These are phyloP conservation scores for Leptinotarsa peninsularis DNA, from an alignment of 2,888 invertebrate genomes.

Conservation along the genomic window DNA sequence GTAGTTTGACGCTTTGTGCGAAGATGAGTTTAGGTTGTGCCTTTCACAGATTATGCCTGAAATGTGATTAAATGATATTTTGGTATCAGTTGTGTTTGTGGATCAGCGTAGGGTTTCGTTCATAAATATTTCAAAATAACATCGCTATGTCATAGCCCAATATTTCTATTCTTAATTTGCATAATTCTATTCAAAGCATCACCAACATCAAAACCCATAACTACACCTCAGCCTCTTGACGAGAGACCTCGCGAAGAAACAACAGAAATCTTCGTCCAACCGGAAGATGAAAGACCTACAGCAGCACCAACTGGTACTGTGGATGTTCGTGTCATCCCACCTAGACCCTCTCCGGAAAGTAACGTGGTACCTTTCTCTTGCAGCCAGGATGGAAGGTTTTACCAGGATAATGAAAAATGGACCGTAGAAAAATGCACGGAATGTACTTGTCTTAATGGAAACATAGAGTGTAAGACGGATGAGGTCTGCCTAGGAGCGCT, in stretches of 20 bases:
- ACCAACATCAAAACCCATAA: conserved; percentile 37
- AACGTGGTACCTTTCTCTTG: conserved; percentile 50
- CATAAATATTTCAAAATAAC: too few relatives aligned
- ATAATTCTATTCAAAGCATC: neutral
- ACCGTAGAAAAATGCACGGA: conserved; percentile 77
- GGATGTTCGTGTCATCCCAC: conserved; percentile 53
- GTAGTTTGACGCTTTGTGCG: too few relatives aligned
- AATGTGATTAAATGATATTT: too few relatives aligned
- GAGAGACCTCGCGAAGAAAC: conserved; percentile 56
- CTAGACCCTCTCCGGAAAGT: conserved; percentile 45
- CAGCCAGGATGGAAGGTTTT: conserved; percentile 62
- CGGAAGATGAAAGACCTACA: conserved; percentile 61
- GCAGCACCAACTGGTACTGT: conserved; percentile 57
- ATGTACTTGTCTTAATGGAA: conserved; percentile 77
- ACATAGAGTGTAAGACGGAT: conserved; percentile 69
- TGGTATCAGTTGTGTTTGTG: too few relatives aligned
- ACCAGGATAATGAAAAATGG: conserved; percentile 76
- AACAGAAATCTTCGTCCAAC: conserved; percentile 58
- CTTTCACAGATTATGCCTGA: too few relatives aligned
- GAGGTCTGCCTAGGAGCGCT: conserved; percentile 67
- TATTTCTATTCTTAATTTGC: too few relatives aligned
- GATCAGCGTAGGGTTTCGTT: too few relatives aligned
- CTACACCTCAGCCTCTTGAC: conserved; percentile 62
- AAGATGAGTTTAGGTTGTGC: too few relatives aligned
- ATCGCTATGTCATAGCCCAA: too few relatives aligned